Percentiles rank a stretch among this genome's conserved stretches.
These are phyloP conservation scores for Odontomachus brunneus DNA, from an alignment of 1,140 invertebrate species.

Conservation along the genomic window DNA sequence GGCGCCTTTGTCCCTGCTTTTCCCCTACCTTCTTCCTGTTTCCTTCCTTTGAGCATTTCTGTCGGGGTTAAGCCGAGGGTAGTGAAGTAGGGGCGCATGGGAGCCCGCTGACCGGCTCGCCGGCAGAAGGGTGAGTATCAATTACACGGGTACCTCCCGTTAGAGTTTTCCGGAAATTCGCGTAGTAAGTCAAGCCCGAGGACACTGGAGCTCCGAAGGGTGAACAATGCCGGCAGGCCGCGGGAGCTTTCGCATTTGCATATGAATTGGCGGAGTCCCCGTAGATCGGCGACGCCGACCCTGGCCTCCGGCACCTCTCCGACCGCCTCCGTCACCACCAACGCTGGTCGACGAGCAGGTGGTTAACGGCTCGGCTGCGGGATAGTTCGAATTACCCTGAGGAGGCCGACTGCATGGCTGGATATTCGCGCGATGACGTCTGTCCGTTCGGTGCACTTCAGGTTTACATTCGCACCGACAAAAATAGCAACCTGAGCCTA, in stretches of 20 bases:
- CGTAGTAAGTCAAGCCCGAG: slow-evolving; percentile 83
- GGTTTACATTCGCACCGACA: not conserved
- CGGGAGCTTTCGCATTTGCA: slow-evolving; percentile 83
- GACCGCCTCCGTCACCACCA: slow-evolving; percentile 41
- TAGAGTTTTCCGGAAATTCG: slow-evolving; percentile 84
- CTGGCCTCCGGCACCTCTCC: slow-evolving; percentile 40
- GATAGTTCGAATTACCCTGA: slow-evolving; percentile 75
- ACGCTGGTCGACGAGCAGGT: slow-evolving; percentile 24
- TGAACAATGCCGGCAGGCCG: slow-evolving; percentile 81
- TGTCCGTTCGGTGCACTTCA: no score
- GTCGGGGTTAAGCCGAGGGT: slow-evolving; percentile 10
- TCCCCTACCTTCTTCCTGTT: not conserved
- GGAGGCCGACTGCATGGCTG: slow-evolving; percentile 35
- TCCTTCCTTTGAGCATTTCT: slow-evolving; percentile 26
- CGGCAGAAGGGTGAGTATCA: slow-evolving; percentile 79
- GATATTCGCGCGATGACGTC: slow-evolving; percentile 21
- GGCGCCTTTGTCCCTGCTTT: not conserved
- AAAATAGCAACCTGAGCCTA: not conserved
- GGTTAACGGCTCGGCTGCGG: slow-evolving; percentile 54
- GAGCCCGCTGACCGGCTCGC: slow-evolving; percentile 36
- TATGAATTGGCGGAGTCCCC: slow-evolving; percentile 80
- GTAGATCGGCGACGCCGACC: slow-evolving; percentile 40
- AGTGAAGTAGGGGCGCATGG: not conserved
- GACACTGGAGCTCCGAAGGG: slow-evolving; percentile 77
- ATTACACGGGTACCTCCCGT: slow-evolving; percentile 80